These are phyloP conservation scores for Delphinus delphis DNA, from an alignment of 2,113 vertebrate species.

Conservation along the genomic window DNA sequence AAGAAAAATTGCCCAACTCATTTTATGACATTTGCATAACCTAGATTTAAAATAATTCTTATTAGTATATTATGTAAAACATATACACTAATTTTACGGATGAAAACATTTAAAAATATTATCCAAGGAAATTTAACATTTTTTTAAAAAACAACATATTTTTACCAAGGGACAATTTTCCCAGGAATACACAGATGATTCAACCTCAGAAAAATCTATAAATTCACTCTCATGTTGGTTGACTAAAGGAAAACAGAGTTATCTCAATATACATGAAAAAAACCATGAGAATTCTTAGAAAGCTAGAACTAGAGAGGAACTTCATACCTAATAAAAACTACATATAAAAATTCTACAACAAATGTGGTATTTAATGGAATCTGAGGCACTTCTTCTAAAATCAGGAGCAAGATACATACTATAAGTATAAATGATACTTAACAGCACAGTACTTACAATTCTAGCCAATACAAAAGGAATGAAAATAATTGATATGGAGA, in stretches of 20 bases:
- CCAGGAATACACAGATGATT: neutral
- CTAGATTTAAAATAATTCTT: neutral
- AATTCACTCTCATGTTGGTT: neutral
- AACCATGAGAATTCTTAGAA: neutral
- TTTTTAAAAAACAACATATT: neutral
- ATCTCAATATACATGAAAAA: neutral
- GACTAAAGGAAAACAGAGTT: neutral
- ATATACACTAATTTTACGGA: neutral
- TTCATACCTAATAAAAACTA: neutral
- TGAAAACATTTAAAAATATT: conserved; percentile 6
- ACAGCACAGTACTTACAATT: neutral
- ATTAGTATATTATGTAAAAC: neutral
- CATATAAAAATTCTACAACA: neutral
- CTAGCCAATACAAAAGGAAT: neutral
- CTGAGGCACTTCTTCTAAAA: neutral
- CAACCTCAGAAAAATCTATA: conserved; percentile 3
- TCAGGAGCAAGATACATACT: neutral
- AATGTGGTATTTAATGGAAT: neutral
- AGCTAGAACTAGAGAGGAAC: neutral
- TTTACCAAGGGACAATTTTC: neutral
- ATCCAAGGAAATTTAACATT: neutral
- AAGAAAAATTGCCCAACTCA: neutral
- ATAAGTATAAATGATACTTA: neutral
- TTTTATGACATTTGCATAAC: conserved; percentile 2
- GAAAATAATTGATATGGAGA: neutral